Conservation (phyloP, 2,797 vertebrate genomes). For the Menidia menidia region DNA sequence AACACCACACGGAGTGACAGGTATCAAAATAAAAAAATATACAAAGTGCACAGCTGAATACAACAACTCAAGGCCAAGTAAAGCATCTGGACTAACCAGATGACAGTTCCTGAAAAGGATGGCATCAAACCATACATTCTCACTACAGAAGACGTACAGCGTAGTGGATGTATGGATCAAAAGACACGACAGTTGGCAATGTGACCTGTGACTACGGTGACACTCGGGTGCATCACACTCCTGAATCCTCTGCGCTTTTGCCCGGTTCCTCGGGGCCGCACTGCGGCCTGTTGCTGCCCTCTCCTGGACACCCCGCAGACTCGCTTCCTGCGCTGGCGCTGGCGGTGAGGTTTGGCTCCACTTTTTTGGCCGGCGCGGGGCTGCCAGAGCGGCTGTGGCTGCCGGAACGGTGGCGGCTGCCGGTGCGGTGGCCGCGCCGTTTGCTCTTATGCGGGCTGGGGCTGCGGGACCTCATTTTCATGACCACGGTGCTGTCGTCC, state of each 20-base stretch:
- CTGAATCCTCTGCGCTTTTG: conserved; percentile 50
- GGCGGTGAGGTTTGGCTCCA: conserved; percentile 75
- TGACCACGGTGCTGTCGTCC: conserved; percentile 90
- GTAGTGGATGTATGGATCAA: conserved; percentile 59
- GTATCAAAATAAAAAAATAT: conserved; percentile 52
- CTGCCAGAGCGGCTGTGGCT: conserved; percentile 74
- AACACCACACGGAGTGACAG: conserved; percentile 49
- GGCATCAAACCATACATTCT: conserved; percentile 60
- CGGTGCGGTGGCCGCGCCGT: conserved; percentile 75
- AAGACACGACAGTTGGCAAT: conserved; percentile 68
- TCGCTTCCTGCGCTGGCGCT: conserved; percentile 34
- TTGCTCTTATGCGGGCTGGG: conserved; percentile 87
- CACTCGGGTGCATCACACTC: conserved; percentile 59
- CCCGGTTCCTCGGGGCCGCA: conserved; percentile 26
- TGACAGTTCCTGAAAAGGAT: conserved; percentile 71
- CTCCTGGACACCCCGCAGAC: conserved; percentile 55
- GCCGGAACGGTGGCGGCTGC: conserved; percentile 57
- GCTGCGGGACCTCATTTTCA: conserved; percentile 88
- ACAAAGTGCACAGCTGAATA: conserved; percentile 54
- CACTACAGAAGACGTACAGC: conserved; percentile 59
- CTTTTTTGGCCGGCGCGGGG: conserved; percentile 78
- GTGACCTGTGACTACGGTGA: conserved; percentile 60
- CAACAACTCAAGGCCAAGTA: conserved; percentile 70
- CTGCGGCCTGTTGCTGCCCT: conserved; percentile 52
- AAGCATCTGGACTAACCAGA: conserved; percentile 61